Percentiles rank a stretch among this genome's conserved stretches.
phyloP scores from a whole-genome alignment of 1,140 invertebrate genomes.

The Pseudomyrmex flavicornis region DNA sequence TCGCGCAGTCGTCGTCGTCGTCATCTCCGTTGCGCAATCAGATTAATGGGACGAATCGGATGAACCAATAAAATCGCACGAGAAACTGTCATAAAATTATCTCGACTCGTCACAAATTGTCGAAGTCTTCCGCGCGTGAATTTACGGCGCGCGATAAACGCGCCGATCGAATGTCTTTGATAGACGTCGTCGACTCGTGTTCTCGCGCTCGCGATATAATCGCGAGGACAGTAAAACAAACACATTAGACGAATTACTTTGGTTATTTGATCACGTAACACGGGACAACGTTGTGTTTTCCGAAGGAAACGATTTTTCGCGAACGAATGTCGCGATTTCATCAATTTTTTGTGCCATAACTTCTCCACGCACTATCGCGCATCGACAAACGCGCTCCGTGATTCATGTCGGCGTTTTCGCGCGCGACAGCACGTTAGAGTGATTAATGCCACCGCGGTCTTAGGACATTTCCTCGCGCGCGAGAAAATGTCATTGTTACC shows the following conservation, averaged over 20 bases:
- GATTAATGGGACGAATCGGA: constrained; percentile 32
- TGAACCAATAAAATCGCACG: constrained; percentile 30
- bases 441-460: constrained; percentile 64
- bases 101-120: constrained; percentile 3
- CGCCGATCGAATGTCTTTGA: neutral
- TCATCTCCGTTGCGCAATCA: constrained; percentile 9
- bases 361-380: neutral
- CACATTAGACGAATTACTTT: constrained; percentile 7
- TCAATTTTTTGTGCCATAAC: neutral
- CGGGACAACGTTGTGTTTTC: too few species aligned
- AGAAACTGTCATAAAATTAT: constrained; percentile 56
- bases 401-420: constrained; percentile 23
- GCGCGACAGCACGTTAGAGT: constrained; percentile 47
- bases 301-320: too few species aligned
- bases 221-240: constrained; percentile 11
- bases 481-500: constrained; percentile 72
- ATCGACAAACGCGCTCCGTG: constrained; percentile 26
- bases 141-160: constrained; percentile 38
- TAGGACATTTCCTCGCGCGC: constrained; percentile 38
- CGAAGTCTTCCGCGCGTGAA: neutral
- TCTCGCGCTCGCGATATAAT: too few species aligned
- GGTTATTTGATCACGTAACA: too few species aligned
- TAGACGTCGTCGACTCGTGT: constrained; percentile 5
- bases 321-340: too few species aligned
- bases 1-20: constrained; percentile 24